Base-by-base conservation (phyloP, 2,888 invertebrate genomes). In the Stenoptilia bipunctidactyla region DNA sequence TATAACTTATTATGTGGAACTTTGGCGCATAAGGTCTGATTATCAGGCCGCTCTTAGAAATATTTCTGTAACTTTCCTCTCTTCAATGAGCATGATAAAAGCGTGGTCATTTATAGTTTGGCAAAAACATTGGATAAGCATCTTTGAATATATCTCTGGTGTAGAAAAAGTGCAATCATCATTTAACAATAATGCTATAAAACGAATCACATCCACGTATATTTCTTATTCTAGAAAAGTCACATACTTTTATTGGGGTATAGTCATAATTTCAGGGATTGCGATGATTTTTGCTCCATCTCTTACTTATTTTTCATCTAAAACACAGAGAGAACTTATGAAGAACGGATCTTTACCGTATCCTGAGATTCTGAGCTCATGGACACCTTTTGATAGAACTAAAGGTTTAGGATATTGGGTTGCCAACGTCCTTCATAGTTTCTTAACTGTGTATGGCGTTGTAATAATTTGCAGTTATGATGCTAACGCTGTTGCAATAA, bases 281-380 rank as follows among this genome's bases (percentile, higher is more conserved):
- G 46, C 70, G 2, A 59, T 61, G 0, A 66, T 77, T 0, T 58
- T 68, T 27, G 36, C 75, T 2, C 62, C 75, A n/a, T 79, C 79
- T 0, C 41, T 75, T 1, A 49, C 59, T 0, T 55, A 55, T 20
- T 20, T 20, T 5, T 20, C 6, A 67, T 53, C 41, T 39, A 66
- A 12, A 56, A 69, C 0, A 64, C 69, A 2, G 52, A 55, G 20
- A 20, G 20, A 20, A 20, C 20, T 20, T 1, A 58, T 66, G 1
- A 54, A 38, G 15, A 69, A 71, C 45, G 69, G 63, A 5, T 13
- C 14, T 1, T 38, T 20, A 3, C 53, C 66, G 1, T 73, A 68
- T 52, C 77, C 80, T 33, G 74, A 79, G 52, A 71, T 79, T 39
- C 56, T 79, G 53, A 79, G 76, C 37, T 74, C 77, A 1, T 80